Percentiles rank a stretch among this genome's conserved stretches.
Evolutionary conservation across 2,113 vertebrate species (phyloP).

Genomic region (Castor canadensis): DNA sequence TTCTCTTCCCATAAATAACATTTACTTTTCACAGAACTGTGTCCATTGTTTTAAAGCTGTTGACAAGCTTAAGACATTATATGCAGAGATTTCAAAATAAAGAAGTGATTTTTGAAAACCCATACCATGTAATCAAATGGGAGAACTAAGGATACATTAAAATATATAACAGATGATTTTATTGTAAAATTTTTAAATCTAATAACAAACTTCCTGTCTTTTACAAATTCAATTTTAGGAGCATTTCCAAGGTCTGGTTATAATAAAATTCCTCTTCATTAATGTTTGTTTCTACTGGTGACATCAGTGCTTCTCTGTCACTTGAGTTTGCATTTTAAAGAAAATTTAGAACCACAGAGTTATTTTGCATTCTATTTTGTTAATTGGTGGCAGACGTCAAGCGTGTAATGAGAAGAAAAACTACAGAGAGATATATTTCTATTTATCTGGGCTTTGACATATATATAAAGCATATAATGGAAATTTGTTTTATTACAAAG

Average conservation of each 20-base stretch:
- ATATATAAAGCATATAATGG: slow-evolving; percentile 71
- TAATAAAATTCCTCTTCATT: slow-evolving; percentile 55
- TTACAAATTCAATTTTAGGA: slow-evolving; percentile 64
- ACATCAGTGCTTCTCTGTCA: neutral
- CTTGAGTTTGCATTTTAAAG: slow-evolving; percentile 63
- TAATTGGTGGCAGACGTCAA: slow-evolving; percentile 55
- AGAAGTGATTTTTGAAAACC: slow-evolving; percentile 47
- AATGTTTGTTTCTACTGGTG: slow-evolving; percentile 21
- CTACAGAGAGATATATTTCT: slow-evolving; percentile 55
- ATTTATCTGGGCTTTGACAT: slow-evolving; percentile 62
- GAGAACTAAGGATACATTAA: slow-evolving; percentile 19
- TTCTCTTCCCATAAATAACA: slow-evolving; percentile 11
- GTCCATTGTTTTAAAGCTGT: slow-evolving; percentile 36
- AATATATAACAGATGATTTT: slow-evolving; percentile 44
- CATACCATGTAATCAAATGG: neutral
- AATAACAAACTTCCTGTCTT: slow-evolving; percentile 57
- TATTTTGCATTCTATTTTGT: slow-evolving; percentile 59
- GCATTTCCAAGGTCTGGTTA: slow-evolving; percentile 55
- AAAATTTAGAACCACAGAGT: slow-evolving; percentile 61
- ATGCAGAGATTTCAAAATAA: neutral
- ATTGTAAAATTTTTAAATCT: slow-evolving; percentile 52
- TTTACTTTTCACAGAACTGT: slow-evolving; percentile 31
- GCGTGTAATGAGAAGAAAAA: slow-evolving; percentile 7
- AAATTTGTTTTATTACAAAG: slow-evolving; percentile 74
- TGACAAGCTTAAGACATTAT: slow-evolving; percentile 17